Percentiles rank a stretch among this genome's conserved stretches.
Conservation (phyloP, 2,888 invertebrate genomes). For the Arge pagana region DNA sequence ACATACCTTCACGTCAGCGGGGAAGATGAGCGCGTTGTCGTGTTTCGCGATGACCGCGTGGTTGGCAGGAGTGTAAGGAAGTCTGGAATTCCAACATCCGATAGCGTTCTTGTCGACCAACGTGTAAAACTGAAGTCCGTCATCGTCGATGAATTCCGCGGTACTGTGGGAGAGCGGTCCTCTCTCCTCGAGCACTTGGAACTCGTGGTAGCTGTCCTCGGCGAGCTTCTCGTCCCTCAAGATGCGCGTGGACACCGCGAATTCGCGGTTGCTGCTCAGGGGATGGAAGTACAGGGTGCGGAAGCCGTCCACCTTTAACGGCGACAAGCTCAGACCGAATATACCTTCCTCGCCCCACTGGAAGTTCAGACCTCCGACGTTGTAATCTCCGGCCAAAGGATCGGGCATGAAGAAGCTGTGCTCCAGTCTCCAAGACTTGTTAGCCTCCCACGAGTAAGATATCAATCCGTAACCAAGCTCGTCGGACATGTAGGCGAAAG, state of each 20-base stretch:
- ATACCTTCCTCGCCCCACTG: conserved; percentile 85
- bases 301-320: conserved; percentile 69
- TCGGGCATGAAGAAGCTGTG: conserved; percentile 84
- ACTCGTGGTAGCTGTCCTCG: conserved; percentile 73
- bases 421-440: conserved; percentile 78
- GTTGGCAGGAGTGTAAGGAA: conserved; percentile 69
- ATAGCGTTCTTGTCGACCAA: conserved; percentile 81
- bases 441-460: conserved; percentile 75
- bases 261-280: conserved; percentile 77
- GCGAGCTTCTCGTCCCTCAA: conserved; percentile 72
- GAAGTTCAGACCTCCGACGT: conserved; percentile 79
- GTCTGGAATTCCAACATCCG: conserved; percentile 79
- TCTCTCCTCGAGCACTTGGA: conserved; percentile 67
- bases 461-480: conserved; percentile 82
- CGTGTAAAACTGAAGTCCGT: conserved; percentile 77
- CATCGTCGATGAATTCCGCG: conserved; percentile 74
- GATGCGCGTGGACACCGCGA: conserved; percentile 76
- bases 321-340: conserved; percentile 77
- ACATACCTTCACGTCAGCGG: conserved; percentile 79
- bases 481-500: conserved; percentile 80
- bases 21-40: conserved; percentile 77
- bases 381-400: conserved; percentile 77
- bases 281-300: conserved; percentile 79
- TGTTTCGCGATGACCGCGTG: conserved; percentile 75
- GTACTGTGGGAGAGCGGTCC: conserved; percentile 74